Evolutionary conservation across 2,888 invertebrate genomes (phyloP).

Genomic region (Meiosimyza platycephala): DNA sequence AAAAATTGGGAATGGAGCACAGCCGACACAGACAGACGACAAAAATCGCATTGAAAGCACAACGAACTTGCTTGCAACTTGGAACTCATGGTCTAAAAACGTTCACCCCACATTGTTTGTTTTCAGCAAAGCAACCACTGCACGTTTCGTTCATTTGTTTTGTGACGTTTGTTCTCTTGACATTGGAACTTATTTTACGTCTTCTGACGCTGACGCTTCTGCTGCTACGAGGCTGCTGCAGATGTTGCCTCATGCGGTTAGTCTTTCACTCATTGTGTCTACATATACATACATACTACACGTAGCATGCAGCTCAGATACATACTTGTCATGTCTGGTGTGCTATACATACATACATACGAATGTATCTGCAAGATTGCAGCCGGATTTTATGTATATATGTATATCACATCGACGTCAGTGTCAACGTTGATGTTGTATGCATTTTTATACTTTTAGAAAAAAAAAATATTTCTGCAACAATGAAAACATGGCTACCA

Average conservation of each 20-base stretch:
- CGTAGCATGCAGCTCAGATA: not conserved
- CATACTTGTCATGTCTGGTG: not conserved
- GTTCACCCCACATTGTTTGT: not conserved
- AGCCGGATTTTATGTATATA: not conserved
- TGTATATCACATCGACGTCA: no score
- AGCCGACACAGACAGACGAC: slow-evolving; percentile 3
- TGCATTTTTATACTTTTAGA: slow-evolving; percentile 1
- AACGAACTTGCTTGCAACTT: slow-evolving; percentile 36
- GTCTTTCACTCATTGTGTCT: no score
- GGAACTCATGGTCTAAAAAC: slow-evolving; percentile 9
- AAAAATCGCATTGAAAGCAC: slow-evolving; percentile 35
- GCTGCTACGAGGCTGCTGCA: not conserved
- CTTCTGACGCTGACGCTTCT: not conserved
- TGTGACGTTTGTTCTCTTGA: slow-evolving; percentile 18
- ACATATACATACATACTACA: not conserved
- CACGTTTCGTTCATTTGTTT: no score
- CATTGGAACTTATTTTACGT: slow-evolving; percentile 22
- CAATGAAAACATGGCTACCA: slow-evolving; percentile 11
- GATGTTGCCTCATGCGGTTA: slow-evolving; percentile 1
- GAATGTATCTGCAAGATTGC: slow-evolving; percentile 1
- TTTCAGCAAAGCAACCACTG: no score
- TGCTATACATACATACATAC: not conserved
- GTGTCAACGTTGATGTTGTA: no score
- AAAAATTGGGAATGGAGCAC: slow-evolving; percentile 15
- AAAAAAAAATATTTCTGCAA: not conserved